A percentile compares a stretch with the other conserved stretches of the same genome.
phyloP scores from a whole-genome alignment of 1,140 invertebrate genomes.

The Wiebesia pumilae region DNA sequence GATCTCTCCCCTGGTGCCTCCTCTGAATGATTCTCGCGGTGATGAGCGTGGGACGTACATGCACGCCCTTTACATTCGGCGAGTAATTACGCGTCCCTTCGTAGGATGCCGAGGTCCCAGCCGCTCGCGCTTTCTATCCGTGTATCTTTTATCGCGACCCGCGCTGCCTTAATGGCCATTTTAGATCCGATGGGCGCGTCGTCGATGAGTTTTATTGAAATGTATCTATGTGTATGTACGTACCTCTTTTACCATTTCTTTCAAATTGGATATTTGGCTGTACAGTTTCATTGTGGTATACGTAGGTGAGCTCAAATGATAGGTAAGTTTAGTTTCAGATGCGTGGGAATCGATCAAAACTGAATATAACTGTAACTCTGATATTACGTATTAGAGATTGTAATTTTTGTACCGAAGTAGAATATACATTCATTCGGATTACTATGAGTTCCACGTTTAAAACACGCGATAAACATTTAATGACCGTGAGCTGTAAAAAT shows the following conservation, averaged over 20 bases:
- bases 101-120: neutral
- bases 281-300: neutral
- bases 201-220: neutral
- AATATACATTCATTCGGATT: neutral
- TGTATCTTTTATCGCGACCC: slow-evolving; percentile 32
- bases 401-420: neutral
- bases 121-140: slow-evolving; percentile 26
- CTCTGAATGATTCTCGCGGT: slow-evolving; percentile 52
- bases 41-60: neutral
- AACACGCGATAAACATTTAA: no score
- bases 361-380: neutral
- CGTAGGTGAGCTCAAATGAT: neutral
- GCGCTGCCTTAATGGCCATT: neutral
- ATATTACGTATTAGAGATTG: neutral
- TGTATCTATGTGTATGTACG: neutral
- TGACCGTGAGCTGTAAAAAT: no score
- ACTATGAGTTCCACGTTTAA: no score
- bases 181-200: neutral
- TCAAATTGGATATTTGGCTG: neutral
- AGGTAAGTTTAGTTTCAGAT: neutral
- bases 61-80: slow-evolving; percentile 26
- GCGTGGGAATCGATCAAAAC: neutral
- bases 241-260: neutral
- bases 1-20: slow-evolving; percentile 52
- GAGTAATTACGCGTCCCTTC: slow-evolving; percentile 43